Conservation (phyloP, 2,888 invertebrate genomes). For the Pterostichus niger region DNA sequence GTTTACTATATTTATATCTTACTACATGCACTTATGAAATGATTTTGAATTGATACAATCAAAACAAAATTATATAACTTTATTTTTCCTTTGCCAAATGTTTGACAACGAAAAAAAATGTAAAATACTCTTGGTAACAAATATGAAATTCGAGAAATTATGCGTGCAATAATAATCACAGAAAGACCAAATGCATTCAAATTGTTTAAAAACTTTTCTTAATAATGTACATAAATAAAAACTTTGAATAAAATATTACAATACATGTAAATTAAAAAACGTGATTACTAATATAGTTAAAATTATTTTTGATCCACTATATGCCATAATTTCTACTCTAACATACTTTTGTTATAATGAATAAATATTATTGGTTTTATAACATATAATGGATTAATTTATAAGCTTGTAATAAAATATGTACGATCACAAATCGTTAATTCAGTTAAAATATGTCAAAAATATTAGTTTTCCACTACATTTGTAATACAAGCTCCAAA, state of each 20-base stretch:
- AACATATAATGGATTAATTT: slow-evolving; percentile 18
- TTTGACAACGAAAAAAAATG: too few species aligned
- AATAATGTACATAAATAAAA: slow-evolving; percentile 22
- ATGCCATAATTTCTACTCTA: slow-evolving; percentile 35
- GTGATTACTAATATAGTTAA: slow-evolving; percentile 21
- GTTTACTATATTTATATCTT: slow-evolving; percentile 42
- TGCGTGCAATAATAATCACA: slow-evolving; percentile 27
- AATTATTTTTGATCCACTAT: slow-evolving; percentile 23
- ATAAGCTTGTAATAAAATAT: slow-evolving; percentile 40
- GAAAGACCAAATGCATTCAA: slow-evolving; percentile 26
- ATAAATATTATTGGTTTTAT: slow-evolving; percentile 22
- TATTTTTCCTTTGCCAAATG: too few species aligned
- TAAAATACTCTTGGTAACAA: slow-evolving; percentile 28
- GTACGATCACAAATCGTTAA: slow-evolving; percentile 43
- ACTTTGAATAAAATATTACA: background rate
- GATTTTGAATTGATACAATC: too few species aligned
- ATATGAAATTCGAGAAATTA: slow-evolving; percentile 3
- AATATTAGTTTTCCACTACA: slow-evolving; percentile 26
- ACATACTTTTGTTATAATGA: slow-evolving; percentile 24
- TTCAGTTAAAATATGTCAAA: slow-evolving; percentile 46
- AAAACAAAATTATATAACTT: too few species aligned
- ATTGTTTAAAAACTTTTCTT: slow-evolving; percentile 9
- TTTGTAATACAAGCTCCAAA: slow-evolving; percentile 25
- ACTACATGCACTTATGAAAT: slow-evolving; percentile 20
- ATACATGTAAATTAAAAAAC: slow-evolving; percentile 10